Conservation (phyloP, 2,888 invertebrate species). For the Nomada lathburiana region DNA sequence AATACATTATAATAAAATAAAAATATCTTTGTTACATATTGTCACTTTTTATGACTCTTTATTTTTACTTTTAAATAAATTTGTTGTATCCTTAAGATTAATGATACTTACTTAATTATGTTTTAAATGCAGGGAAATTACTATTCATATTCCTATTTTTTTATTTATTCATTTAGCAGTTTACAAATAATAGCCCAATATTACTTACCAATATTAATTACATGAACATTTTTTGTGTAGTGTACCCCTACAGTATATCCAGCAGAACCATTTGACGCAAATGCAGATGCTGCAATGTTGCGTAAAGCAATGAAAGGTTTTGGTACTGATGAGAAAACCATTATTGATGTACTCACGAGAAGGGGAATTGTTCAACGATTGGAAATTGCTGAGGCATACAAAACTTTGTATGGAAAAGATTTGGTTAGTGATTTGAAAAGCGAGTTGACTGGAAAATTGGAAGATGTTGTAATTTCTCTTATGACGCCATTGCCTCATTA, state of each 20-base stretch:
- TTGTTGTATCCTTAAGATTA: too few relatives aligned
- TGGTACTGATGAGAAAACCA: slow-evolving; percentile 96
- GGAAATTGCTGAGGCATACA: slow-evolving; percentile 95
- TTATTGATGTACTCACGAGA: slow-evolving; percentile 94
- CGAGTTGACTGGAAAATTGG: slow-evolving; percentile 95
- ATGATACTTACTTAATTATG: too few relatives aligned
- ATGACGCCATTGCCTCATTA: slow-evolving; percentile 96
- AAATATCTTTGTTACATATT: not conserved
- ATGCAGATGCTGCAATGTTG: slow-evolving; percentile 92
- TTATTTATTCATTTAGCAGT: too few relatives aligned
- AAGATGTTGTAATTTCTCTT: slow-evolving; percentile 94
- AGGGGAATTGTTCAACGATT: slow-evolving; percentile 96
- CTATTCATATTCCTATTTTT: too few relatives aligned
- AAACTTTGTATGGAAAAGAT: slow-evolving; percentile 95
- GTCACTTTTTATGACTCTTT: too few relatives aligned
- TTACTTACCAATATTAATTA: too few relatives aligned
- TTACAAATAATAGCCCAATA: too few relatives aligned
- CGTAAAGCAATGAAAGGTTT: slow-evolving; percentile 97
- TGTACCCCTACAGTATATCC: slow-evolving; percentile 95
- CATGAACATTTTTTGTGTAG: slow-evolving; percentile 83
- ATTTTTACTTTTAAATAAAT: too few relatives aligned
- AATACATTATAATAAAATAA: not conserved
- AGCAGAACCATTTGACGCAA: slow-evolving; percentile 93
- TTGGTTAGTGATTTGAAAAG: slow-evolving; percentile 93
- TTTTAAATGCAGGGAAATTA: too few relatives aligned